Evolutionary conservation across 1,140 invertebrate species (phyloP).

Genomic region (Pemphigus obesinymphae): DNA sequence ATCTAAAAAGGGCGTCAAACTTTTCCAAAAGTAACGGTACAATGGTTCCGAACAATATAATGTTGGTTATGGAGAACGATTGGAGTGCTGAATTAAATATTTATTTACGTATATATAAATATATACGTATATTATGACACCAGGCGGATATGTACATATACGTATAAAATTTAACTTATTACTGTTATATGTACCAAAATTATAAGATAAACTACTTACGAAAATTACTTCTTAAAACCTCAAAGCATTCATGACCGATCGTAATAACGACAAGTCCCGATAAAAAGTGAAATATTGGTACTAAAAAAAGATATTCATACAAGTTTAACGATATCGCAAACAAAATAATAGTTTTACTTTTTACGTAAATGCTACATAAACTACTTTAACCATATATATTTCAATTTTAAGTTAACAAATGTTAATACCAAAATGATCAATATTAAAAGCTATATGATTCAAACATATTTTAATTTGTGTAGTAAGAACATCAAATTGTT

Average conservation of each 20-base stretch:
- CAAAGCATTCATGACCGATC: too few species aligned
- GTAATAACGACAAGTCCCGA: neutral
- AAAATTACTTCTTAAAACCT: neutral
- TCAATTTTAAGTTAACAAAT: too few species aligned
- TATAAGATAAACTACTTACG: neutral
- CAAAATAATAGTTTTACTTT: too few species aligned
- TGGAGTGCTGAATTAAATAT: neutral
- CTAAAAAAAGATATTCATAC: too few species aligned
- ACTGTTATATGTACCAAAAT: neutral
- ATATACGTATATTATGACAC: neutral
- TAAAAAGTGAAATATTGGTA: too few species aligned
- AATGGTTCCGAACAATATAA: neutral
- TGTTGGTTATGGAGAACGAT: neutral
- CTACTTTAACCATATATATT: too few species aligned
- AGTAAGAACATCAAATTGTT: too few species aligned
- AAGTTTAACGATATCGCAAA: too few species aligned
- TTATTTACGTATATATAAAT: conserved; percentile 11
- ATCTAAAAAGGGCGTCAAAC: neutral
- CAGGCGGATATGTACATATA: neutral
- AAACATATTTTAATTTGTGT: too few species aligned
- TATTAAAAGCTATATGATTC: too few species aligned
- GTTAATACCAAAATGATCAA: too few species aligned
- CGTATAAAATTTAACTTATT: neutral
- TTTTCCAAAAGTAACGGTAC: neutral
- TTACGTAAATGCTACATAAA: too few species aligned